Evolutionary conservation across 2,888 invertebrate genomes (phyloP), one percentile per base, ranked within the genome.

Genomic region (Tiphia femorata): DNA sequence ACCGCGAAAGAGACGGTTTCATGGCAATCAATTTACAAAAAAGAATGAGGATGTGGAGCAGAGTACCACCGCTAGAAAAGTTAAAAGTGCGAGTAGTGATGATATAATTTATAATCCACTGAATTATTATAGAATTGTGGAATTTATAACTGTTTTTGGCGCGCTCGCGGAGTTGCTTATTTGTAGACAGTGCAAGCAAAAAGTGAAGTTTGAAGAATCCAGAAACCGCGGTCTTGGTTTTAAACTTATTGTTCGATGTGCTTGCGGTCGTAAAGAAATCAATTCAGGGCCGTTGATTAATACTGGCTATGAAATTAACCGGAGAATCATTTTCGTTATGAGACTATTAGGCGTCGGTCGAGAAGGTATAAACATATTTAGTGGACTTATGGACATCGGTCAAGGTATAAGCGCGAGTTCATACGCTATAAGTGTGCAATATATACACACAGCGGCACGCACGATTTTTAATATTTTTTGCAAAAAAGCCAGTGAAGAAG

Each of bases 331-430:
- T 20, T 70, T 72, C 33, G 70, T 70, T 5, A 72, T 74, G 67
- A 57, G 67, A 49, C 68, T 75, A 23, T 54, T 77, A 41, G 72
- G 71, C 38, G 35, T 76, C 25, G 63, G 60, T 51, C 56, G 69
- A 64, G 62, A 74, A 62, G 71, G 77, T 12, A 47, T 77, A 16
- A 70, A 76, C 54, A 27, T 76, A 29, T 76, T 75, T 62, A 64
- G 66, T 54, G 57, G 60, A 44, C 35, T 70, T 25, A 72, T 76
- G 72, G 66, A 73, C 54, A 67, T 72, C 29, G 52, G 67, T 35
- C 25, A 57, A 51, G 67, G 65, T 33, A 30, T 67, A 25, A 37
- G 57, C 17, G 58, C 62, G 52, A 49, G 21, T 20, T 49, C 62
- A 30, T 70, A 69, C 50, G 49, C 56, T 44, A 42, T 35, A 38